Evolutionary conservation across 1,140 invertebrate genomes (phyloP).

Genomic region (Rhizoglyphus robini): DNA sequence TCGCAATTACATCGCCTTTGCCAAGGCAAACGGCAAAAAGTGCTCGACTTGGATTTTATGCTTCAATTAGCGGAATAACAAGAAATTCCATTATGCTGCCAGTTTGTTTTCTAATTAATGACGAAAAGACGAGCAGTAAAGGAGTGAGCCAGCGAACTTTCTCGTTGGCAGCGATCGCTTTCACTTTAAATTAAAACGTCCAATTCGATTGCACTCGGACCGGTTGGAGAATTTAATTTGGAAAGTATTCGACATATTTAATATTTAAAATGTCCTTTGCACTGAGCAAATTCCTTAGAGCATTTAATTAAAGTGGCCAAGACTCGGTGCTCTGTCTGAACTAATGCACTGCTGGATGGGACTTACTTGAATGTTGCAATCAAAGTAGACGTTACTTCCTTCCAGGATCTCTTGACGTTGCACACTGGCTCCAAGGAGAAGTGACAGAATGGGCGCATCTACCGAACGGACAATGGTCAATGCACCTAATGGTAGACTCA

Average conservation of each 20-base stretch:
- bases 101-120: constrained; percentile 16
- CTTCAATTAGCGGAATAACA: constrained; percentile 16
- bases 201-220: not conserved
- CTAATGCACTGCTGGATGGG: constrained; percentile 30
- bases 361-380: constrained; percentile 49
- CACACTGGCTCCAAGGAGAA: constrained; percentile 36
- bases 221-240: not conserved
- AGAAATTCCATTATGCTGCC: constrained; percentile 4
- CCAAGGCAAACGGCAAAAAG: not conserved
- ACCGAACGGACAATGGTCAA: not conserved
- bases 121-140: not conserved
- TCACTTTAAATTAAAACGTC: constrained; percentile 12
- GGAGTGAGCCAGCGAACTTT: not conserved
- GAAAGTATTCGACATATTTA: not conserved
- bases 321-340: not conserved
- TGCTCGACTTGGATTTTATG: constrained; percentile 7
- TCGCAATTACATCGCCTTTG: not conserved
- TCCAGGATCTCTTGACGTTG: constrained; percentile 59
- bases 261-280: not conserved
- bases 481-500: not conserved
- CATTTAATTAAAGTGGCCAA: constrained; percentile 4
- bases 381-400: constrained; percentile 75
- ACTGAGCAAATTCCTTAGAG: not conserved
- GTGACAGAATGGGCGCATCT: constrained; percentile 27
- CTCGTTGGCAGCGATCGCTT: too few species aligned